These are phyloP conservation scores for Phainopepla nitens DNA, from an alignment of 2,113 vertebrate species.

Conservation along the genomic window DNA sequence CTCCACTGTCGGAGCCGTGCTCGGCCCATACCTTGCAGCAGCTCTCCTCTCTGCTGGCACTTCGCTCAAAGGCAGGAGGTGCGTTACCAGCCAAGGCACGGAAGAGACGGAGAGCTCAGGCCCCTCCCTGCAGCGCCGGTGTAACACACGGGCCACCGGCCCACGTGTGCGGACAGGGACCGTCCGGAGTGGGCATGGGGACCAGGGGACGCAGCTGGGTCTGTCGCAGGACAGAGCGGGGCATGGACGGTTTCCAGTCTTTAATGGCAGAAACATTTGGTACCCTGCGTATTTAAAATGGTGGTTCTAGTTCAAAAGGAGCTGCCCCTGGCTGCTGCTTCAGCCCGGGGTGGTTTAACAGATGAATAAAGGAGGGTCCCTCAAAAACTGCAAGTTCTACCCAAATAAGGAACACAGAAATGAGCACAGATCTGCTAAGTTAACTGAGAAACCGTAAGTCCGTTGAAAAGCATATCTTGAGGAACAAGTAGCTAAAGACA, in stretches of 20 bases:
- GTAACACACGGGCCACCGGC: neutral
- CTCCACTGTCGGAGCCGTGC: neutral
- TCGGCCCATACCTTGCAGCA: neutral
- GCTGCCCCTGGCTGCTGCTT: neutral
- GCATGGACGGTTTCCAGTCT: neutral
- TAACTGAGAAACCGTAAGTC: neutral
- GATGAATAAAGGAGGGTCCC: neutral
- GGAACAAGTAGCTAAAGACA: slow-evolving; percentile 16
- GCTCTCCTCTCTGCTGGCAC: neutral
- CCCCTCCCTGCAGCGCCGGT: neutral
- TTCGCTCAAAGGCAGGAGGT: neutral
- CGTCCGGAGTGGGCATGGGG: neutral
- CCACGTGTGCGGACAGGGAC: neutral
- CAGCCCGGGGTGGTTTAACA: neutral
- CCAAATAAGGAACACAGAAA: neutral
- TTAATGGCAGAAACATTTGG: neutral
- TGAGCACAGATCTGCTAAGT: neutral
- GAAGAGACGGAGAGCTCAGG: neutral
- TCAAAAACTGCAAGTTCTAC: neutral
- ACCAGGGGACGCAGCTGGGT: neutral
- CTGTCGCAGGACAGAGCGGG: neutral
- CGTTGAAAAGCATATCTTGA: neutral
- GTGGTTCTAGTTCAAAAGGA: neutral
- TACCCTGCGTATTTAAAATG: neutral
- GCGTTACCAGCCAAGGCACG: neutral